Base-by-base conservation (phyloP, 1,140 invertebrate species). In the Akabosia matsudoensis region DNA sequence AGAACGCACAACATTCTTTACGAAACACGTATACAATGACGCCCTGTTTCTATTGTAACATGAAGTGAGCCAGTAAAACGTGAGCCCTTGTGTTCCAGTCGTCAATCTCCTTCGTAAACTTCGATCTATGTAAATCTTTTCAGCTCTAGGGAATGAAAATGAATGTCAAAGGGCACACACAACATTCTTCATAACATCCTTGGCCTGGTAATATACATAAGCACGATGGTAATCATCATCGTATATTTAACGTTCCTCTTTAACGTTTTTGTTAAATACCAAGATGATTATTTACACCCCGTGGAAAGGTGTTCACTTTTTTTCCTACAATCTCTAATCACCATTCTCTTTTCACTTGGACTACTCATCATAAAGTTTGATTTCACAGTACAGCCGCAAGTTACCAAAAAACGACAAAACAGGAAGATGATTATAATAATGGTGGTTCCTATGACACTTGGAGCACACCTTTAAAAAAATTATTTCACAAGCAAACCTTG, bases 161-260 rank as follows among this genome's bases (percentile, higher is more conserved):
- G 4, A 56, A 56, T n/a, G 54, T 56, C 54, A 56, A 56, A 56
- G 54, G 54, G 54, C 54, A 56, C 18, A 18, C 37, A 45, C n/a
- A n/a, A n/a, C n/a, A n/a, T n/a, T n/a, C n/a, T n/a, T n/a, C n/a
- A n/a, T n/a, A n/a, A n/a, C n/a, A n/a, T n/a, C n/a, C n/a, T n/a
- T n/a, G n/a, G n/a, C n/a, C n/a, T n/a, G n/a, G n/a, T n/a, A n/a
- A n/a, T n/a, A n/a, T n/a, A n/a, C n/a, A n/a, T n/a, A n/a, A n/a
- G n/a, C n/a, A n/a, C n/a, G n/a, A n/a, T n/a, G n/a, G 18, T 45
- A 45, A 45, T 45, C 37, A 45, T 45, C 37, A 45, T 45, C 37
- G 37, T 18, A 45, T 10, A 45, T 7, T 45, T 10, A 45, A n/a
- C n/a, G n/a, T 45, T 45, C 18, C 7, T 7, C 37, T 45, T 45